Conservation (phyloP, 2,113 vertebrate genomes). For the Mustela lutreola region DNA sequence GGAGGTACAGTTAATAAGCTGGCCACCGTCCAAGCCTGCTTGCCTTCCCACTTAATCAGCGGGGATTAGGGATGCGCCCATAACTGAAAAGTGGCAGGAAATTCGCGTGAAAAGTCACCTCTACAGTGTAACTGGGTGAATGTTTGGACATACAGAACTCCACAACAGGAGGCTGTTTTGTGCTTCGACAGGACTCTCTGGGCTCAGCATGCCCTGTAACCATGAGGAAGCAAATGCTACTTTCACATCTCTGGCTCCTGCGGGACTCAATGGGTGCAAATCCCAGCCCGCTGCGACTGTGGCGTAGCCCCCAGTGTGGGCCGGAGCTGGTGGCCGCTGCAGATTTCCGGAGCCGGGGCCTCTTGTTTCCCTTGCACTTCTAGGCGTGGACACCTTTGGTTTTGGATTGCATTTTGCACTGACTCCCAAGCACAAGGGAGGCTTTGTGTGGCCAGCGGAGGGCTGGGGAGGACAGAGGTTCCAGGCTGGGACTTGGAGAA, state of each 20-base stretch:
- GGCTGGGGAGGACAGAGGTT: not conserved
- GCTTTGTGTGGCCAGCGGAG: not conserved
- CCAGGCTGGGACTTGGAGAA: not conserved
- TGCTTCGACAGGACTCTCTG: not conserved
- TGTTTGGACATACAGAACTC: not conserved
- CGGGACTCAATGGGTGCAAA: not conserved
- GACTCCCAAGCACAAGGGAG: not conserved
- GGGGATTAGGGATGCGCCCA: not conserved
- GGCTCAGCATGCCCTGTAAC: not conserved
- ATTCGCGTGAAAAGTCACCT: not conserved
- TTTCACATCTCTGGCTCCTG: not conserved
- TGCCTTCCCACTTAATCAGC: not conserved
- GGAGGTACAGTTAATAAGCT: not conserved
- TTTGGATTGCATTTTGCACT: not conserved
- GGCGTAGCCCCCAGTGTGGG: fast-evolving
- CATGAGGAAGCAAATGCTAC: not conserved
- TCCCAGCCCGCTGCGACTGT: not conserved
- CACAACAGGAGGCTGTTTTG: not conserved
- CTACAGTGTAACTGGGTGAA: not conserved
- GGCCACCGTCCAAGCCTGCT: not conserved
- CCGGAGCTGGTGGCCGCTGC: fast-evolving
- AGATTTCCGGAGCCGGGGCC: not conserved
- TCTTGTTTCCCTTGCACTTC: not conserved
- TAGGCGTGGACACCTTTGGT: fast-evolving
- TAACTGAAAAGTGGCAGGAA: not conserved